Evolutionary conservation across 2,113 vertebrate species (phyloP).

Genomic region (Stomatorhinus ivindoensis): DNA sequence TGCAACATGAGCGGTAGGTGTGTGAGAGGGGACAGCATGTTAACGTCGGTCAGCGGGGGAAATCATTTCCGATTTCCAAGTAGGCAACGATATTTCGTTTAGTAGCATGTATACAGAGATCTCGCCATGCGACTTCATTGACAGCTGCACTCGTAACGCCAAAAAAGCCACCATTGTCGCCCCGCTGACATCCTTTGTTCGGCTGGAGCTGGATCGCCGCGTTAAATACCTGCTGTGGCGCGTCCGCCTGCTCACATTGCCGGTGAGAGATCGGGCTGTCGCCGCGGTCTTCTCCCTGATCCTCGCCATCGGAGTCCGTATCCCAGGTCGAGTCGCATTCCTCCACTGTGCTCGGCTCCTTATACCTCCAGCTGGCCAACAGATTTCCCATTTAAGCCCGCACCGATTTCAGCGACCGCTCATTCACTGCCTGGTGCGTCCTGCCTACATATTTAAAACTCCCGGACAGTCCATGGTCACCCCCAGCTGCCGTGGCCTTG

Average conservation of each 20-base stretch:
- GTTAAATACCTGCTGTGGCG: constrained; percentile 47
- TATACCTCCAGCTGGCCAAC: constrained; percentile 61
- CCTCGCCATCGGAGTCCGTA: constrained; percentile 64
- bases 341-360: constrained; percentile 69
- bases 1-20: neutral
- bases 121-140: neutral
- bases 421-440: neutral
- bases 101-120: neutral
- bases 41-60: neutral
- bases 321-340: constrained; percentile 75
- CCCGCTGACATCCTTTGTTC: constrained; percentile 5
- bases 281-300: constrained; percentile 53
- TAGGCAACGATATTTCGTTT: neutral
- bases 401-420: constrained; percentile 10
- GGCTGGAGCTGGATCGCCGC: neutral
- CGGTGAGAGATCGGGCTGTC: constrained; percentile 45
- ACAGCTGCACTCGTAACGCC: neutral
- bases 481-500: neutral
- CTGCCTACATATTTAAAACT: constrained; percentile 29
- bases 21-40: neutral
- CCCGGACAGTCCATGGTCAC: neutral
- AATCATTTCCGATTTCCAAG: neutral
- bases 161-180: constrained; percentile 12
- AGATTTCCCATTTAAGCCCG: constrained; percentile 65
- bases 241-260: constrained; percentile 39